A percentile compares a stretch with the other conserved stretches of the same genome.
phyloP scores from a whole-genome alignment of 2,888 invertebrate genomes.

The Eilema depressum region DNA sequence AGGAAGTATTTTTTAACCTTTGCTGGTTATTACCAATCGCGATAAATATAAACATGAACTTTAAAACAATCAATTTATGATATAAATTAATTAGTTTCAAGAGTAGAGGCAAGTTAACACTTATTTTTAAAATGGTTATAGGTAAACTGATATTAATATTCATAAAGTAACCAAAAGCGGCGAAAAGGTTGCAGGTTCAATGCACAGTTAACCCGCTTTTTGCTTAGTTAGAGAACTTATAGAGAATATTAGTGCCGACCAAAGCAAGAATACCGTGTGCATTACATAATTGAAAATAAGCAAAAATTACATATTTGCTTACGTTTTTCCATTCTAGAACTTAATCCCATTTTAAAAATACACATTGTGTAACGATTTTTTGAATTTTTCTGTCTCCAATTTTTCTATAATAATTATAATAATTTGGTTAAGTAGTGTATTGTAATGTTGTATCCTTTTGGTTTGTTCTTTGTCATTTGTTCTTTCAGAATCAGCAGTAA shows the following conservation, averaged over 20 bases:
- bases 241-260: not conserved
- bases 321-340: too few species aligned
- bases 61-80: not conserved
- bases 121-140: not conserved
- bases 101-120: not conserved
- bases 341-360: not conserved
- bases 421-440: too few species aligned
- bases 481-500: not conserved
- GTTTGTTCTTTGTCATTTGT: not conserved
- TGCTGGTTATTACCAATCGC: conserved; percentile 28
- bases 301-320: not conserved
- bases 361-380: not conserved
- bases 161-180: too few species aligned
- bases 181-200: not conserved
- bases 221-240: not conserved
- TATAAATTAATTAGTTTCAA: not conserved
- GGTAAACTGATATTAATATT: not conserved
- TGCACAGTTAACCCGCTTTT: not conserved
- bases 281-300: not conserved
- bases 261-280: not conserved
- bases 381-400: not conserved
- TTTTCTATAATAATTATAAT: too few species aligned
- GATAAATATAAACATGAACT: conserved; percentile 24
- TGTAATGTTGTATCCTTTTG: too few species aligned
- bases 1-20: conserved; percentile 44